Evolutionary conservation across 2,888 invertebrate species (phyloP).

Genomic region (Tridacna gigas): DNA sequence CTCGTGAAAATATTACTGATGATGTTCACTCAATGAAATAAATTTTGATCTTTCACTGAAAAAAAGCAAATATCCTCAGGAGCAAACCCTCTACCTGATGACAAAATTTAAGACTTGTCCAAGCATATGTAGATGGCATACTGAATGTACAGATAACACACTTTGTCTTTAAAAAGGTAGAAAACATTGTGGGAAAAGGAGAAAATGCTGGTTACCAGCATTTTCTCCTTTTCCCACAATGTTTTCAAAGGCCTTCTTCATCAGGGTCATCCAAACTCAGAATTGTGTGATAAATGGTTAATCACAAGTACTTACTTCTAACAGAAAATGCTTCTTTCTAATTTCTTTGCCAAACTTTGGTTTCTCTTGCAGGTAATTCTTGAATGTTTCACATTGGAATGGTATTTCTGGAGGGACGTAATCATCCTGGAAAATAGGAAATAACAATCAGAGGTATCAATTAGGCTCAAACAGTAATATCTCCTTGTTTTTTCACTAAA

Average conservation of each 20-base stretch:
- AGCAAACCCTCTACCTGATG: background rate
- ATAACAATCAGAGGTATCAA: too few species aligned
- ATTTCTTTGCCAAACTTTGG: constrained; percentile 66
- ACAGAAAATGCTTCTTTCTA: constrained; percentile 70
- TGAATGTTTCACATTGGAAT: constrained; percentile 67
- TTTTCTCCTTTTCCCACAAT: constrained; percentile 12
- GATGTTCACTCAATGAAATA: too few species aligned
- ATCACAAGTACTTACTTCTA: constrained; percentile 69
- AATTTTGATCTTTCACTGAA: too few species aligned
- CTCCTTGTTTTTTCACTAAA: too few species aligned
- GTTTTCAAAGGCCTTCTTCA: background rate
- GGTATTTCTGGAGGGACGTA: constrained; percentile 74
- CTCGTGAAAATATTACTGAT: too few species aligned
- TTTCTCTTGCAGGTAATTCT: constrained; percentile 40
- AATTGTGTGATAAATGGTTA: background rate
- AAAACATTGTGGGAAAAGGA: background rate
- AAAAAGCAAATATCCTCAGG: too few species aligned
- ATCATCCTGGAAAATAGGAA: constrained; percentile 65
- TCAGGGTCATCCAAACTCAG: background rate
- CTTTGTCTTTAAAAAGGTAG: background rate
- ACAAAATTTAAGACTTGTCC: background rate
- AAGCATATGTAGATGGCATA: too few species aligned
- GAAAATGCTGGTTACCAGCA: background rate
- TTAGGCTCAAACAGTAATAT: too few species aligned
- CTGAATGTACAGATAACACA: too few species aligned